Conservation (phyloP, 2,797 vertebrate species). For the Pseudocheirus occidentalis region DNA sequence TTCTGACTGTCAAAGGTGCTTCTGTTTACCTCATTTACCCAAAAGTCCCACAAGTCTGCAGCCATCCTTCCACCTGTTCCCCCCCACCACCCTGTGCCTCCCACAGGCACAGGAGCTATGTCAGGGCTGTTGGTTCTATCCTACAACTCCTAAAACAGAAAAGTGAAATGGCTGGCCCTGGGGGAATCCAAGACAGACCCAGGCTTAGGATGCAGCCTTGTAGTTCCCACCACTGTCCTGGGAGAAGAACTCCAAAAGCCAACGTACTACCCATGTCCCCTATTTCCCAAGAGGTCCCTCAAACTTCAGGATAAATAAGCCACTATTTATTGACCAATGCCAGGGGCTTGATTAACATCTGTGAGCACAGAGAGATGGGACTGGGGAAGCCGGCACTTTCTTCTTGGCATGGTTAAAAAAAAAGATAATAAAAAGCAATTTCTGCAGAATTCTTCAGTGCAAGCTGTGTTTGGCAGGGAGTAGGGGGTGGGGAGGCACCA, state of each 20-base stretch:
- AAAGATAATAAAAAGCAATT: neutral
- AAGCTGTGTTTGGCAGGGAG: neutral
- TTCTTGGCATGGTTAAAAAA: neutral
- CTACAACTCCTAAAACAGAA: no score
- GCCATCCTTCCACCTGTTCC: neutral
- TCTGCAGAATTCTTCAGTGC: neutral
- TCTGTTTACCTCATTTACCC: neutral
- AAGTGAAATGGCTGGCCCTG: neutral
- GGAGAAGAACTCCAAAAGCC: neutral
- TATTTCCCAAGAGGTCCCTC: constrained; percentile 20
- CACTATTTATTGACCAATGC: neutral
- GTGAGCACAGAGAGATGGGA: neutral
- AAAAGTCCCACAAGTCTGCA: accelerated
- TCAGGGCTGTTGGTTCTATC: no score
- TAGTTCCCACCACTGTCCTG: neutral
- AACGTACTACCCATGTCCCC: neutral
- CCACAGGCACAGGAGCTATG: neutral
- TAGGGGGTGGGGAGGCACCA: neutral
- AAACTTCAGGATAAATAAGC: neutral
- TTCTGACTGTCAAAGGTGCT: neutral
- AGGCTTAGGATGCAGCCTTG: neutral
- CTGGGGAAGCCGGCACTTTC: neutral
- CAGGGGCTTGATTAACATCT: neutral
- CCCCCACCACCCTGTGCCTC: neutral
- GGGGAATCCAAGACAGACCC: neutral